Percentiles rank a stretch among this genome's conserved stretches.
These are phyloP conservation scores for Intellagama lesueurii DNA, from an alignment of 2,797 vertebrate species.

Conservation along the genomic window DNA sequence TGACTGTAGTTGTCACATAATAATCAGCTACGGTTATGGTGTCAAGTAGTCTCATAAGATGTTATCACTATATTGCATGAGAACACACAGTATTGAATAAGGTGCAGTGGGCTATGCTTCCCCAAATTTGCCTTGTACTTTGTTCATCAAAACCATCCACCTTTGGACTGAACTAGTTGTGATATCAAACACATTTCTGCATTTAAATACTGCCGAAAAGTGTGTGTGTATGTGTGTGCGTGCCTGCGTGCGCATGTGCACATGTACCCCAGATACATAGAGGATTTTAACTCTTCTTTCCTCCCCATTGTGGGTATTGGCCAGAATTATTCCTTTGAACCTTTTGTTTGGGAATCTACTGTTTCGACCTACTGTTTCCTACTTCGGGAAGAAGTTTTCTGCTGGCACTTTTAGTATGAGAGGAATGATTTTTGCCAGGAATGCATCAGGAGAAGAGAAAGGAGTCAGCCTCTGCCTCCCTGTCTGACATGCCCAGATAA, in stretches of 20 bases:
- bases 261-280: not conserved
- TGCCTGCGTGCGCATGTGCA: too few species aligned
- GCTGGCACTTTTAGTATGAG: not conserved
- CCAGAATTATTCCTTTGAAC: not conserved
- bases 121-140: not conserved
- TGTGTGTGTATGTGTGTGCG: too few species aligned
- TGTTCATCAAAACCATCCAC: not conserved
- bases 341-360: not conserved
- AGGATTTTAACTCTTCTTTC: not conserved
- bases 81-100: not conserved
- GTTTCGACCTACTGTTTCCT: not conserved
- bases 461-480: not conserved
- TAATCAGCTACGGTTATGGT: not conserved
- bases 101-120: not conserved
- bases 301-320: not conserved
- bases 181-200: not conserved
- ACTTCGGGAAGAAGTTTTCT: not conserved
- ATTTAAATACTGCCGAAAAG: not conserved
- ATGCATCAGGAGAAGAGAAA: not conserved
- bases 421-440: not conserved
- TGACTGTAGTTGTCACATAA: not conserved
- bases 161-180: not conserved
- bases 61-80: not conserved
- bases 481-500: not conserved
- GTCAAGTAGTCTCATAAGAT: not conserved